Conservation (phyloP, 2,797 vertebrate species). For the Pteronotus mesoamericanus region DNA sequence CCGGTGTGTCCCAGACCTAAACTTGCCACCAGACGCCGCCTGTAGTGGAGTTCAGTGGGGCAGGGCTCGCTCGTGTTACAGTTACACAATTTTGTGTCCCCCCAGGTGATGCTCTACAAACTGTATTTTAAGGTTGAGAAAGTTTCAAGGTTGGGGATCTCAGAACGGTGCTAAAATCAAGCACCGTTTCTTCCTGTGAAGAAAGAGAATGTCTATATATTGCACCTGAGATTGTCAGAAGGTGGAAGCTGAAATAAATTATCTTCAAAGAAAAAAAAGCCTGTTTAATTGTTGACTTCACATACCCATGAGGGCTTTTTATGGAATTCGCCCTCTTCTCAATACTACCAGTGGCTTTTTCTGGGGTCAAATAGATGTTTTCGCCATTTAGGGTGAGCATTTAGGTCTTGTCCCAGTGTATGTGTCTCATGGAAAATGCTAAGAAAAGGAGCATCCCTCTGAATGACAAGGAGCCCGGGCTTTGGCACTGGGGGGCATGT, state of each 20-base stretch:
- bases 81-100: not conserved
- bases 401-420: not conserved
- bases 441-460: not conserved
- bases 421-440: not conserved
- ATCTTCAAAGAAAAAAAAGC: slow-evolving; percentile 12
- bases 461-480: not conserved
- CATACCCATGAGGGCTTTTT: not conserved
- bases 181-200: not conserved
- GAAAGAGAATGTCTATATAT: not conserved
- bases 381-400: not conserved
- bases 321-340: not conserved
- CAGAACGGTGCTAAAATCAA: not conserved
- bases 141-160: not conserved
- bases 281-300: not conserved
- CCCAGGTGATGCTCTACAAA: not conserved
- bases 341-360: not conserved
- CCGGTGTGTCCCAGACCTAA: not conserved
- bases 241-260: slow-evolving; percentile 71
- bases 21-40: not conserved
- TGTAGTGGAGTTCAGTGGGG: not conserved
- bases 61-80: not conserved
- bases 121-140: not conserved
- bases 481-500: not conserved
- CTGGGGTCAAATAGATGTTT: not conserved
- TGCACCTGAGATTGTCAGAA: slow-evolving; percentile 2